Percentiles rank a stretch among this genome's conserved stretches.
Evolutionary conservation across 1,140 invertebrate genomes (phyloP).

Genomic region (Chlorops oryzae): DNA sequence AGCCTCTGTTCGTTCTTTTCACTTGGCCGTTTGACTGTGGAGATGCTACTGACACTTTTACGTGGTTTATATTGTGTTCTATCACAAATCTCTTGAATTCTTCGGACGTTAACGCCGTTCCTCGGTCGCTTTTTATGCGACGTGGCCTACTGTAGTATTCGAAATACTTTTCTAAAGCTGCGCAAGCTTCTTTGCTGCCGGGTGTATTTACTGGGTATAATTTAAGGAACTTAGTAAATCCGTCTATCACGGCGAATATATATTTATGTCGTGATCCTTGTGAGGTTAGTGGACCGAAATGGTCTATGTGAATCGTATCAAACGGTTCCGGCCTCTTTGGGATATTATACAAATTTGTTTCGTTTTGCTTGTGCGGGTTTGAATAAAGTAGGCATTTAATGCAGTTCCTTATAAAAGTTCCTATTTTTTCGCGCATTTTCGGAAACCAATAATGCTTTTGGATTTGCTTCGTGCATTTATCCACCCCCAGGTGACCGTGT

Average conservation of each 20-base stretch:
- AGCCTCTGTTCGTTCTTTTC: conserved; percentile 1
- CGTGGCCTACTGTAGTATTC: too few relatives aligned
- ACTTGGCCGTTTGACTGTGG: conserved; percentile 3
- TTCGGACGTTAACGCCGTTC: not conserved
- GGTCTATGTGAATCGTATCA: not conserved
- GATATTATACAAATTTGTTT: not conserved
- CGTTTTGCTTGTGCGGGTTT: not conserved
- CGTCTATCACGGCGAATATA: conserved; percentile 1
- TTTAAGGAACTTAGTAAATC: not conserved
- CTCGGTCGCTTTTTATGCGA: not conserved
- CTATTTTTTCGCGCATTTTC: too few relatives aligned
- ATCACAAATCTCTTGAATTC: not conserved
- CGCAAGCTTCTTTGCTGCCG: too few relatives aligned
- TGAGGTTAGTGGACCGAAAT: conserved; percentile 2
- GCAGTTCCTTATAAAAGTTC: conserved; percentile 1
- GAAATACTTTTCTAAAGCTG: too few relatives aligned
- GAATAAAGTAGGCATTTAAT: conserved; percentile 1
- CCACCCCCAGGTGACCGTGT: not conserved
- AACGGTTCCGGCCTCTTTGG: not conserved
- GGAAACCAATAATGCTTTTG: too few relatives aligned
- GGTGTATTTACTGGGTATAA: too few relatives aligned
- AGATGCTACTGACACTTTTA: not conserved
- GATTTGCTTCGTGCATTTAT: too few relatives aligned
- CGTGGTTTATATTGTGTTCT: conserved; percentile 3
- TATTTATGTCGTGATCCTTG: conserved; percentile 3